Percentiles rank a stretch among this genome's conserved stretches.
These are phyloP conservation scores for Amphilophus citrinellus DNA, from an alignment of 2,113 vertebrate genomes.

Conservation along the genomic window DNA sequence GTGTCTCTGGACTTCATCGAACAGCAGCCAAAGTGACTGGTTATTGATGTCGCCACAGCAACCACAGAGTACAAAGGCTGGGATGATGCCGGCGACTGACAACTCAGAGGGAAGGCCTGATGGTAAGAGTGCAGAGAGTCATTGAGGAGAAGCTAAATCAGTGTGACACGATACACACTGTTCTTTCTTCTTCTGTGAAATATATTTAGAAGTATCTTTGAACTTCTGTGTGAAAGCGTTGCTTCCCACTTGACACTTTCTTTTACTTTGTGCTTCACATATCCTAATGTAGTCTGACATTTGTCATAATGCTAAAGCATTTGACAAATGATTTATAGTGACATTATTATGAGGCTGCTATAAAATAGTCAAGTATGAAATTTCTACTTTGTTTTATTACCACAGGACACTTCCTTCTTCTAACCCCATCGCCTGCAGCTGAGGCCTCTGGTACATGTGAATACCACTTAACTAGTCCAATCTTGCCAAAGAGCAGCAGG, in stretches of 20 bases:
- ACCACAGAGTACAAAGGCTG: background rate
- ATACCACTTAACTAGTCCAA: constrained; percentile 77
- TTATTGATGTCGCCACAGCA: constrained; percentile 70
- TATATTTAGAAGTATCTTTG: background rate
- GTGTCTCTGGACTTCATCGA: constrained; percentile 80
- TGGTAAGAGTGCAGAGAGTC: constrained; percentile 64
- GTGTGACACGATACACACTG: background rate
- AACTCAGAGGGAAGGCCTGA: constrained; percentile 72
- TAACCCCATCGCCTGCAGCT: constrained; percentile 51
- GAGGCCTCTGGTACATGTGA: constrained; percentile 69
- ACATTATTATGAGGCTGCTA: background rate
- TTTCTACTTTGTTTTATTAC: constrained; percentile 35
- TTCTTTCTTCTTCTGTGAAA: background rate
- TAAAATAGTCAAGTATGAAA: constrained; percentile 12
- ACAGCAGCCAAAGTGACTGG: constrained; percentile 78
- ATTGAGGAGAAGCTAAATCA: background rate
- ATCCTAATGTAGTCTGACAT: background rate
- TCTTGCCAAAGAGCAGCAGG: constrained; percentile 60
- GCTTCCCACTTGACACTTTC: constrained; percentile 15
- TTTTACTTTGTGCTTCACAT: background rate
- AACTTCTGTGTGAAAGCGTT: background rate
- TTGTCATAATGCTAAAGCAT: background rate
- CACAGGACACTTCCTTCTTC: constrained; percentile 81
- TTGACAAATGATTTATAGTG: background rate
- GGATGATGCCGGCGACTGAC: constrained; percentile 66